Evolutionary conservation across 2,888 invertebrate species (phyloP).

Genomic region (Himalopsyche anomala): DNA sequence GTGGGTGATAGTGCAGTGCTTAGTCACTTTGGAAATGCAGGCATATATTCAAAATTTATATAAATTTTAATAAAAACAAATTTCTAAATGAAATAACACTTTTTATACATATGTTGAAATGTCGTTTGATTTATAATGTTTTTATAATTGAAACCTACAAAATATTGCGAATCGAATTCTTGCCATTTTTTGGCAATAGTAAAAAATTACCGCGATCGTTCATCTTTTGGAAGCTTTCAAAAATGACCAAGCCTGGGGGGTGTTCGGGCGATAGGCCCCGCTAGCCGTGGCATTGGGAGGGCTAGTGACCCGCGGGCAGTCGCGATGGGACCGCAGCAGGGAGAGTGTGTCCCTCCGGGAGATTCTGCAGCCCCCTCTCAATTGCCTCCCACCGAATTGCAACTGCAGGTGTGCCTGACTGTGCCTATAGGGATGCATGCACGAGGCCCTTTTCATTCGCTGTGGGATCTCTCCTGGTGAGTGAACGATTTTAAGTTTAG

Average conservation of each 20-base stretch:
- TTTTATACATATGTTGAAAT: no score
- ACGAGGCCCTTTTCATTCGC: slow-evolving; percentile 76
- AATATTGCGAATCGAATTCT: no score
- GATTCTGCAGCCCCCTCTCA: slow-evolving; percentile 65
- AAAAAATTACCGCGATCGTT: no score
- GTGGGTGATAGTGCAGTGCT: no score
- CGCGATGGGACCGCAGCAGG: slow-evolving; percentile 56
- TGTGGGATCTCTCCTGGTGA: slow-evolving; percentile 77
- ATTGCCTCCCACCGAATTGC: slow-evolving; percentile 71
- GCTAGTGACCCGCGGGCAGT: slow-evolving; percentile 50
- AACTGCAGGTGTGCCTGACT: slow-evolving; percentile 76
- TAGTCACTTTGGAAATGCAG: no score
- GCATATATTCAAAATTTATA: no score
- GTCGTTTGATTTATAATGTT: no score
- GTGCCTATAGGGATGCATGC: slow-evolving; percentile 75
- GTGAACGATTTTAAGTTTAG: neutral
- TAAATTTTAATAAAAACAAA: no score
- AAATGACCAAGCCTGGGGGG: neutral
- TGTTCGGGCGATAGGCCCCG: neutral
- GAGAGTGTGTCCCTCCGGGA: slow-evolving; percentile 57
- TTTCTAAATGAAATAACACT: no score
- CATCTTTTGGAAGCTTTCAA: no score
- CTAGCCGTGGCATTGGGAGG: slow-evolving; percentile 54
- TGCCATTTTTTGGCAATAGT: no score
- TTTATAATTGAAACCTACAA: no score